A percentile compares a stretch with the other conserved stretches of the same genome.
These are phyloP conservation scores for Lycaon pictus DNA, from an alignment of 2,113 vertebrate species.

Conservation along the genomic window DNA sequence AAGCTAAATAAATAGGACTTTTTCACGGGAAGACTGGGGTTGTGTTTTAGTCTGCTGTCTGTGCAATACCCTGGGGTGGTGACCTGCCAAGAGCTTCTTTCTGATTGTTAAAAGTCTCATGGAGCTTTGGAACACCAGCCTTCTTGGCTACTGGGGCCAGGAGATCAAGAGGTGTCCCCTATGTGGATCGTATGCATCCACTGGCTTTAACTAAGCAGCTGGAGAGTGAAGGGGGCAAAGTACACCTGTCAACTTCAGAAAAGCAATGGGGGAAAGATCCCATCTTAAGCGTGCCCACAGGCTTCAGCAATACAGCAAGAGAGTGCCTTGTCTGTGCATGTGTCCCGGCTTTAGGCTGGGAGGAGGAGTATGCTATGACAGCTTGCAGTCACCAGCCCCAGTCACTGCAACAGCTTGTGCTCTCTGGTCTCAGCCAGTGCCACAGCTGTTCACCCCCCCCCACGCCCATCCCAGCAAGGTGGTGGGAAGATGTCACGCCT, in stretches of 20 bases:
- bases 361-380: neutral
- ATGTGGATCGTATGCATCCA: neutral
- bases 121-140: neutral
- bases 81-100: neutral
- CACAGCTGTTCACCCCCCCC: no score
- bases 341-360: neutral
- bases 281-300: neutral
- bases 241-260: neutral
- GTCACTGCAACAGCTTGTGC: neutral
- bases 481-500: neutral
- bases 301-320: neutral
- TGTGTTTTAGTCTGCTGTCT: neutral
- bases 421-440: neutral
- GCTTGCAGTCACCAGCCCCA: neutral
- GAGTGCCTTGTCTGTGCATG: neutral
- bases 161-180: neutral
- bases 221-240: neutral
- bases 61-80: neutral
- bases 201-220: neutral
- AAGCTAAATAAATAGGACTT: neutral
- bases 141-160: neutral
- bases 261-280: neutral
- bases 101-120: neutral
- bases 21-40: neutral
- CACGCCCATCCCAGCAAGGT: neutral